These are phyloP conservation scores for Suillia variegata DNA, from an alignment of 2,888 invertebrate genomes.

Conservation along the genomic window DNA sequence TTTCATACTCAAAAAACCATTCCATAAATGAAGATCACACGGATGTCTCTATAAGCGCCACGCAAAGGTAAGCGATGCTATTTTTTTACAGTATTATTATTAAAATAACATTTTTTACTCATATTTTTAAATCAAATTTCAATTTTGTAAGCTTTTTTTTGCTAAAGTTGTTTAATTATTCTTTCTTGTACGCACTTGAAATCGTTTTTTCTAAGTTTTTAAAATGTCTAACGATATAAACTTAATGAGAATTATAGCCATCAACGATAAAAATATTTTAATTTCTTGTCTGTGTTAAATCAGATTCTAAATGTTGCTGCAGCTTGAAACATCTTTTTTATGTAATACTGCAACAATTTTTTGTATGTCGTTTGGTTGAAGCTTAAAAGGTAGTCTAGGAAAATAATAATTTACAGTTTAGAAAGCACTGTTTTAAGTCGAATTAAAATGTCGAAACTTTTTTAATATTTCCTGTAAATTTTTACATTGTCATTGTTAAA, in stretches of 20 bases:
- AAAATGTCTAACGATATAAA: not conserved
- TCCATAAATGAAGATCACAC: constrained; percentile 55
- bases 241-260: not conserved
- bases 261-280: too few relatives aligned
- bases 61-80: constrained; percentile 58
- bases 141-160: not conserved
- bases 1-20: constrained; percentile 28
- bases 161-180: not conserved
- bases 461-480: too few relatives aligned
- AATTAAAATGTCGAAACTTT: too few relatives aligned
- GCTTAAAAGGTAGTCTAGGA: too few relatives aligned
- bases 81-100: constrained; percentile 23
- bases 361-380: too few relatives aligned
- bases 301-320: too few relatives aligned
- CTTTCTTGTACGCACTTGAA: not conserved
- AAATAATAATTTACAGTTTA: too few relatives aligned
- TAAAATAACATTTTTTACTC: constrained; percentile 22
- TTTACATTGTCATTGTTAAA: too few relatives aligned
- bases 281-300: too few relatives aligned
- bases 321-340: too few relatives aligned
- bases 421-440: too few relatives aligned
- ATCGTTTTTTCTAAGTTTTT: not conserved
- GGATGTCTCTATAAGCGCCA: constrained; percentile 60
- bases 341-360: too few relatives aligned
- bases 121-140: constrained; percentile 13